A percentile compares a stretch with the other conserved stretches of the same genome.
Evolutionary conservation across 2,113 vertebrate genomes (phyloP).

Genomic region (Zosterops borbonicus): DNA sequence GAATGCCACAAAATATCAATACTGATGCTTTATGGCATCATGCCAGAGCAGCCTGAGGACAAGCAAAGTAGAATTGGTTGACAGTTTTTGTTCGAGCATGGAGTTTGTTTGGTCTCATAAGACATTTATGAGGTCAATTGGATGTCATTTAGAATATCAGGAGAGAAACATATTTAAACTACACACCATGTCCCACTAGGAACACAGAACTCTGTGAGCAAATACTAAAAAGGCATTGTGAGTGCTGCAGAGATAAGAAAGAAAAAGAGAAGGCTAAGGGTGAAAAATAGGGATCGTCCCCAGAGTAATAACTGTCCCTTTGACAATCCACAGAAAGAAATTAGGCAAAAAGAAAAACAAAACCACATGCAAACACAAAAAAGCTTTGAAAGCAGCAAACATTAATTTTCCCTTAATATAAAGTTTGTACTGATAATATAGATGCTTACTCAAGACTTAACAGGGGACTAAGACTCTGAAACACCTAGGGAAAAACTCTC

Average conservation of each 20-base stretch:
- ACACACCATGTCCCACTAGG: conserved; percentile 39
- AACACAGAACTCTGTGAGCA: conserved; percentile 44
- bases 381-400: conserved; percentile 24
- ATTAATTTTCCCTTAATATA: background rate
- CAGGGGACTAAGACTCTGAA: background rate
- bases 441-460: background rate
- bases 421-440: background rate
- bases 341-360: background rate
- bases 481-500: background rate
- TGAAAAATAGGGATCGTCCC: conserved; percentile 15
- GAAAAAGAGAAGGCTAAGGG: background rate
- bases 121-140: conserved; percentile 77
- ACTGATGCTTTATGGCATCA: conserved; percentile 72
- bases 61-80: conserved; percentile 61
- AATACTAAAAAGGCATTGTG: conserved; percentile 28
- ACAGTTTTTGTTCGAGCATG: conserved; percentile 71
- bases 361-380: background rate
- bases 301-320: background rate
- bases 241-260: background rate
- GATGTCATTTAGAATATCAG: conserved; percentile 76
- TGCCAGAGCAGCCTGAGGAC: conserved; percentile 73
- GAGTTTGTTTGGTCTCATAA: conserved; percentile 80
- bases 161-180: conserved; percentile 66
- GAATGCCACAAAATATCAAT: conserved; percentile 81
- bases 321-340: background rate